Conservation (phyloP, 2,113 vertebrate species). For the Leptobrachium leishanense region DNA sequence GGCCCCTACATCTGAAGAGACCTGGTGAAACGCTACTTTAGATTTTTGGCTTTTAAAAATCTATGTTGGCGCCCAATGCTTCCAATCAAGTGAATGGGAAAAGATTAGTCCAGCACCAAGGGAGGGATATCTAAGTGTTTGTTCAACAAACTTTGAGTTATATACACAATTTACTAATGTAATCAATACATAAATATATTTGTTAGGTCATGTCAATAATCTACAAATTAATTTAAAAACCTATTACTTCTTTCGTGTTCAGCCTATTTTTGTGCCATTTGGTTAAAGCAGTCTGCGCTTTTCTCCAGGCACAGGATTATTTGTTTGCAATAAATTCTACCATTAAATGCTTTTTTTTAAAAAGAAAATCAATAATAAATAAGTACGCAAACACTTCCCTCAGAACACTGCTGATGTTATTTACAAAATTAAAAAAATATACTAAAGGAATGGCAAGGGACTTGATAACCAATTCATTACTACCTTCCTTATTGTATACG, state of each 20-base stretch:
- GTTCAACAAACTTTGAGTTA: neutral
- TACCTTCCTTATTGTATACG: slow-evolving; percentile 79
- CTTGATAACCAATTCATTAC: slow-evolving; percentile 86
- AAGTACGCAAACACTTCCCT: slow-evolving; percentile 85
- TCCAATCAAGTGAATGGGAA: too few species aligned
- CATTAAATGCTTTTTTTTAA: slow-evolving; percentile 76
- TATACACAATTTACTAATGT: neutral
- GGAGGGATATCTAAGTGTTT: too few species aligned
- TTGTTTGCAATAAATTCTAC: slow-evolving; percentile 83
- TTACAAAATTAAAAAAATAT: slow-evolving; percentile 91
- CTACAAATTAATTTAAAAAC: slow-evolving; percentile 71
- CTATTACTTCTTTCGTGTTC: slow-evolving; percentile 61
- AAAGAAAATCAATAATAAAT: slow-evolving; percentile 91
- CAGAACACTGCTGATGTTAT: slow-evolving; percentile 83
- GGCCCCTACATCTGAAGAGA: too few species aligned
- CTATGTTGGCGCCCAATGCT: too few species aligned
- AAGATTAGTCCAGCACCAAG: too few species aligned
- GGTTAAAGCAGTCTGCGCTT: slow-evolving; percentile 61
- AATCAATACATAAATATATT: neutral
- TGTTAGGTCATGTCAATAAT: slow-evolving; percentile 72
- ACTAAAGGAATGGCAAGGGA: slow-evolving; percentile 77
- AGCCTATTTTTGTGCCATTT: slow-evolving; percentile 69
- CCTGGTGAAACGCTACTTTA: too few species aligned
- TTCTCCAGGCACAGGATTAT: slow-evolving; percentile 69
- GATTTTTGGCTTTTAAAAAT: too few species aligned